phyloP scores from a whole-genome alignment of 2,113 vertebrate genomes.

The Laticauda laticaudata region DNA sequence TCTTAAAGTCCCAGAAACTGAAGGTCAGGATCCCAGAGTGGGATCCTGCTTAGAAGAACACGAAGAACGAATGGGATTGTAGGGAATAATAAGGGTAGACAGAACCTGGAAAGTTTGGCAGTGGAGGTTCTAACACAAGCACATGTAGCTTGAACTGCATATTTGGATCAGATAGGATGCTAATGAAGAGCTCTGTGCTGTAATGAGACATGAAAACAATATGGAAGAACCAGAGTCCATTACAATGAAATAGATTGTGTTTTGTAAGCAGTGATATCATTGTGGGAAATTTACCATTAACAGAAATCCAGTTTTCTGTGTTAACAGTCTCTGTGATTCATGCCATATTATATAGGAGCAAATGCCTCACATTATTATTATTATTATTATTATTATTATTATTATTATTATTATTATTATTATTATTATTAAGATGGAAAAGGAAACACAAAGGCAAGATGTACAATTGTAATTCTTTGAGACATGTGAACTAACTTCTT shows the following conservation, averaged over 20 bases:
- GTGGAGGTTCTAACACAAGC: neutral
- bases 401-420: too few species aligned
- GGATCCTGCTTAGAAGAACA: neutral
- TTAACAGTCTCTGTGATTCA: neutral
- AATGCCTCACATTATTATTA: neutral
- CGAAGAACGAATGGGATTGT: neutral
- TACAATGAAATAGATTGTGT: neutral
- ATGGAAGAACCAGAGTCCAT: neutral
- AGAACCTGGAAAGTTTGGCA: neutral
- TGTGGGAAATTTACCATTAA: neutral
- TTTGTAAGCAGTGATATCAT: neutral
- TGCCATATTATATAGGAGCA: neutral
- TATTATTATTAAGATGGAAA: too few species aligned
- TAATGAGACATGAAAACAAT: neutral
- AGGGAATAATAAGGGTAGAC: neutral
- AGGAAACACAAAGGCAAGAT: too few species aligned
- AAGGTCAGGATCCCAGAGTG: neutral
- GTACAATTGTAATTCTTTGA: too few species aligned
- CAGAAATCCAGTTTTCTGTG: neutral
- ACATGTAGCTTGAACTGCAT: neutral
- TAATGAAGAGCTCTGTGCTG: neutral
- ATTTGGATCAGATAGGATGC: neutral
- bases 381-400: too few species aligned
- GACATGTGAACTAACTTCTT: neutral
- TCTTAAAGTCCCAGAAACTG: neutral